These are phyloP conservation scores for Sebastolobus alascanus DNA, from an alignment of 2,797 vertebrate species.

Conservation along the genomic window DNA sequence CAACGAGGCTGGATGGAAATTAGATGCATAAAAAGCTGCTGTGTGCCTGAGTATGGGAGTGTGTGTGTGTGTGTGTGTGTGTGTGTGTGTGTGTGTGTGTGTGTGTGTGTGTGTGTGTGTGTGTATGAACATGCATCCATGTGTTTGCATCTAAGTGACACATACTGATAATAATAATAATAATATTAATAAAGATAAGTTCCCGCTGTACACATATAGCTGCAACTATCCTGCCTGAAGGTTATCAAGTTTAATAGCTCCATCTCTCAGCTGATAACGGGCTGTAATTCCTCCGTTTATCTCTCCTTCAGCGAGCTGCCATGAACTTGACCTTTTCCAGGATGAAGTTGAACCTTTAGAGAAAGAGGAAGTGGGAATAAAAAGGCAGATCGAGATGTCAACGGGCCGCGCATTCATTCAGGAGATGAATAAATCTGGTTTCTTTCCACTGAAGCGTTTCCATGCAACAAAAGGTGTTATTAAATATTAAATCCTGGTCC, in stretches of 20 bases:
- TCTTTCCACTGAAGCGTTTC: background rate
- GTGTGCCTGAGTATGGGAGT: background rate
- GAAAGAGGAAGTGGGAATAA: background rate
- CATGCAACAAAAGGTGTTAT: background rate
- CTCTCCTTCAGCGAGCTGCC: conserved; percentile 16
- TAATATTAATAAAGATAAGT: too few relatives aligned
- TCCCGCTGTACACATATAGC: too few relatives aligned
- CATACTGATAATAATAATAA: background rate
- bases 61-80: background rate
- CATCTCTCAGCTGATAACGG: conserved; percentile 3
- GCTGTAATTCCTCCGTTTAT: conserved; percentile 21
- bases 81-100: background rate
- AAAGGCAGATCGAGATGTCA: background rate
- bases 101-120: background rate
- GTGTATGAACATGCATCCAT: background rate
- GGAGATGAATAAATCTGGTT: background rate
- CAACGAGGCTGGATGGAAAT: conserved; percentile 24
- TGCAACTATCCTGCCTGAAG: background rate
- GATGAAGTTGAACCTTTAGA: conserved; percentile 41
- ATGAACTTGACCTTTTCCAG: conserved; percentile 50
- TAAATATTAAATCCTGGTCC: background rate
- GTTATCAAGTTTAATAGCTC: background rate
- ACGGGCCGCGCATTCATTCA: too few relatives aligned
- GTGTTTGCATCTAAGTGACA: background rate
- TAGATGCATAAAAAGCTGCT: conserved; percentile 3